phyloP scores from a whole-genome alignment of 2,113 vertebrate genomes.

The Bagarius yarrelli region DNA sequence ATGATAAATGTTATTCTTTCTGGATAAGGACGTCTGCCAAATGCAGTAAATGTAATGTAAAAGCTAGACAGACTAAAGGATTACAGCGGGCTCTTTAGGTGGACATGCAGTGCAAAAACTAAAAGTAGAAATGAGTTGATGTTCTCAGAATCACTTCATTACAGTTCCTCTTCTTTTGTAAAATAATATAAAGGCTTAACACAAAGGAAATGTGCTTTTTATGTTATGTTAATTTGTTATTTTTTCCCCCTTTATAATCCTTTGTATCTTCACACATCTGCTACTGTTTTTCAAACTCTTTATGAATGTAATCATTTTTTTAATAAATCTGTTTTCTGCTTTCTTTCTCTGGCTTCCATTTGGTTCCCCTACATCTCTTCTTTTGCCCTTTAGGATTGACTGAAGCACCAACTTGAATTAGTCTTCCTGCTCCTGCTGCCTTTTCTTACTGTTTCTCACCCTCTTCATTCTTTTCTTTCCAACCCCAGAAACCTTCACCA shows the following conservation, averaged over 20 bases:
- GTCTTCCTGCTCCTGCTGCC: background rate
- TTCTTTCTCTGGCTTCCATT: background rate
- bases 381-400: constrained; percentile 6
- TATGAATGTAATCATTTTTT: constrained; percentile 13
- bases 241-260: too few species aligned
- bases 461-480: background rate
- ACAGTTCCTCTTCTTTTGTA: background rate
- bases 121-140: background rate
- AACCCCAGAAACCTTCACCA: constrained; percentile 17
- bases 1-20: too few species aligned
- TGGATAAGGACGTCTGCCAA: too few species aligned
- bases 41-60: background rate
- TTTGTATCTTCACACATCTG: constrained; percentile 1
- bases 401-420: constrained; percentile 16
- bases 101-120: background rate
- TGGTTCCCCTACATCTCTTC: background rate
- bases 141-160: background rate
- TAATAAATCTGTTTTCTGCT: constrained; percentile 10
- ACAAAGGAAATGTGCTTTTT: background rate
- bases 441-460: background rate
- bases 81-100: background rate
- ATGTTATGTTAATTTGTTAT: too few species aligned
- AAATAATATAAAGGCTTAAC: background rate
- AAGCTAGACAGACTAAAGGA: background rate
- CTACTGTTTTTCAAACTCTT: background rate